These are phyloP conservation scores for Lutraria rhynchaena DNA, from an alignment of 1,140 invertebrate genomes.

Conservation along the genomic window DNA sequence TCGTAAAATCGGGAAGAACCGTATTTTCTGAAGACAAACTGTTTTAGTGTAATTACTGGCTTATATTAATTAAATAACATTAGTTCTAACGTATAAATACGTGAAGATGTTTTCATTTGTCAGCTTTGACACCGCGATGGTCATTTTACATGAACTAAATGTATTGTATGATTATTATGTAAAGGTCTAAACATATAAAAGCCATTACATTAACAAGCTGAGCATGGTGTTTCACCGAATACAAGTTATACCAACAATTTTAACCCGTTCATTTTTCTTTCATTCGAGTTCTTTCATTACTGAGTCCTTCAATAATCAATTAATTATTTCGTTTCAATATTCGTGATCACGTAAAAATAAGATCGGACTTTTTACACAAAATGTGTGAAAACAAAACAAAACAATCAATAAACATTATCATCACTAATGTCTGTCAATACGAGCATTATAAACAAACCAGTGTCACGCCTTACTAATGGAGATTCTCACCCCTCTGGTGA, in stretches of 20 bases:
- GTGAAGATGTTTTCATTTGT: too few relatives aligned
- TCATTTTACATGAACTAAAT: too few relatives aligned
- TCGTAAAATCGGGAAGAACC: too few relatives aligned
- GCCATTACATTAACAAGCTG: neutral
- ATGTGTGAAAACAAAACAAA: slow-evolving; percentile 38
- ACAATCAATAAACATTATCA: slow-evolving; percentile 17
- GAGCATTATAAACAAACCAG: slow-evolving; percentile 47
- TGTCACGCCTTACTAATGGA: slow-evolving; percentile 50
- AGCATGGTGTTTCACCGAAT: neutral
- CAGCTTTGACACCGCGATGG: too few relatives aligned
- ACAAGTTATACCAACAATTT: neutral
- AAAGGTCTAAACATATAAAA: too few relatives aligned
- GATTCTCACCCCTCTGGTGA: slow-evolving; percentile 29
- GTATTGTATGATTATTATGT: too few relatives aligned
- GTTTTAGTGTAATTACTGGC: too few relatives aligned
- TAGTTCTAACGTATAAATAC: too few relatives aligned
- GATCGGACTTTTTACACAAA: neutral
- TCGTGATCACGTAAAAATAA: neutral
- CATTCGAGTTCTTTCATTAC: neutral
- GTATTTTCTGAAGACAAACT: too few relatives aligned
- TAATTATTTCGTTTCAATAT: neutral
- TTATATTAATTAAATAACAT: too few relatives aligned
- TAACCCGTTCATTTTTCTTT: neutral
- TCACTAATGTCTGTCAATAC: slow-evolving; percentile 28
- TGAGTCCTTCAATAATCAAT: neutral